Evolutionary conservation across 23 tunicate genomes (phyloP), one percentile per base, ranked within the genome.

Genomic region (Trididemnum nubilum): DNA sequence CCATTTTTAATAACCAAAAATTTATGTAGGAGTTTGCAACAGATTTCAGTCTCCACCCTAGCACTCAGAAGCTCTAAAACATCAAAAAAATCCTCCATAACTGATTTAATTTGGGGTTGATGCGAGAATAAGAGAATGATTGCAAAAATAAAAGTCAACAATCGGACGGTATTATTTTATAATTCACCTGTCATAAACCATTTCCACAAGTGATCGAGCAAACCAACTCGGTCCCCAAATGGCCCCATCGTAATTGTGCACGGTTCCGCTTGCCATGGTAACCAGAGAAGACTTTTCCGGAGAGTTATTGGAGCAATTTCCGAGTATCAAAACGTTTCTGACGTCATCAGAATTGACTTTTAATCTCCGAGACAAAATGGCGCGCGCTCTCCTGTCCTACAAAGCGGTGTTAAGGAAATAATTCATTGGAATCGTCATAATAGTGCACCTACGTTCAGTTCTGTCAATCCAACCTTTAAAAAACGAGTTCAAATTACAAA

Each of bases 141-240:
- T n/a, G n/a, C n/a, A n/a, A n/a, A n/a, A n/a, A n/a, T n/a, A n/a
- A n/a, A n/a, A n/a, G n/a, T n/a, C n/a, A n/a, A n/a, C n/a, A n/a
- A n/a, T n/a, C n/a, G n/a, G n/a, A n/a, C n/a, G n/a, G n/a, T n/a
- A n/a, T n/a, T n/a, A n/a, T n/a, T n/a, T n/a, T n/a, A n/a, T n/a
- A n/a, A 44, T 92, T 71, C 65, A 92, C 97, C 83, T 72, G 58
- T 92, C 97, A 73, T 86, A 71, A 34, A 92, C 72, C 88, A 92
- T 79, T 35, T 92, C 97, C 27, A 78, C 36, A 0, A 86, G 75
- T 0, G 85, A 29, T 36, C 97, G 70, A 24, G 97, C 77, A 65
- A 85, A 86, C 97, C 97, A 92, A 29, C 74, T 31, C 27, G 97
- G 97, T 0, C 97, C 97, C 82, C 78, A 77, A 5, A 92, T 61